Evolutionary conservation across 2,888 invertebrate species (phyloP).

Genomic region (Bellardia pandia): DNA sequence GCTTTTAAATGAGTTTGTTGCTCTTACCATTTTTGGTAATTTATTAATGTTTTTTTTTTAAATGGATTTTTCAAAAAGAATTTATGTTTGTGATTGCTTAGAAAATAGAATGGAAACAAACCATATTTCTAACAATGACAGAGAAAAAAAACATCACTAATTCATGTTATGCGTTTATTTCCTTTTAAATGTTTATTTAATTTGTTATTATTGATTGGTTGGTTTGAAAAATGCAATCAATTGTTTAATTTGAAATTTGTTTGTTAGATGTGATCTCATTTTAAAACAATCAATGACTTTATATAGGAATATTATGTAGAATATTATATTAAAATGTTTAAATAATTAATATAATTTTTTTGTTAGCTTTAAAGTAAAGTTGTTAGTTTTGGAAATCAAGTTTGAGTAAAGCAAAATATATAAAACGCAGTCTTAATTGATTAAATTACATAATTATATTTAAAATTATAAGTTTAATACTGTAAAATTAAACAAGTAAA

Average conservation of each 20-base stretch:
- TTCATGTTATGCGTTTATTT: conserved; percentile 36
- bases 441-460: too few relatives aligned
- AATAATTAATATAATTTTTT: not conserved
- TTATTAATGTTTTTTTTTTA: conserved; percentile 38
- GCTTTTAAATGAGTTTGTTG: not conserved
- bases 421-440: too few relatives aligned
- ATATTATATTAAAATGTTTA: not conserved
- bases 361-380: not conserved
- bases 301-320: not conserved
- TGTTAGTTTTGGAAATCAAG: not conserved
- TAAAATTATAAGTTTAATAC: too few relatives aligned
- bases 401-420: not conserved
- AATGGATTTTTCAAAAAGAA: conserved; percentile 23
- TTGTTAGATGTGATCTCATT: conserved; percentile 28
- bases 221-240: not conserved
- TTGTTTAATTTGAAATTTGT: not conserved
- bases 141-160: conserved; percentile 18
- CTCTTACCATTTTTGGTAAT: conserved; percentile 57
- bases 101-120: conserved; percentile 9
- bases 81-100: conserved; percentile 36
- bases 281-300: not conserved
- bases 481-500: too few relatives aligned
- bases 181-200: conserved; percentile 29
- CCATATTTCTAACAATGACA: not conserved
- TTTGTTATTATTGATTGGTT: conserved; percentile 37